Base-by-base conservation (phyloP, 2,888 invertebrate species). In the Halictus ligatus region DNA sequence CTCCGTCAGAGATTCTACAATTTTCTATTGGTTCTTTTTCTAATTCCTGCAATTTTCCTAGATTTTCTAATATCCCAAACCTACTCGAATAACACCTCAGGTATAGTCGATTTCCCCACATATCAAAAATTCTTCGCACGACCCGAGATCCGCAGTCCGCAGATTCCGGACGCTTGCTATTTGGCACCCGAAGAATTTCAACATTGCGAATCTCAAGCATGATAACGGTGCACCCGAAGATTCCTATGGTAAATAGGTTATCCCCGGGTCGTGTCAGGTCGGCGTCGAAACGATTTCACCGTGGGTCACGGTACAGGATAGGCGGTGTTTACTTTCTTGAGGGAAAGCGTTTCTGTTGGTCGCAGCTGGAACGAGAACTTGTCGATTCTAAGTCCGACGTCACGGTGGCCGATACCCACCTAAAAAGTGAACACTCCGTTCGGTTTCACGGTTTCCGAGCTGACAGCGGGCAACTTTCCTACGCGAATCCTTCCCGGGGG, bases 291-390 rank as follows among this genome's bases (percentile, higher is more conserved):
- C 67, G 67, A 67, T 67, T 67, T 67, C 67, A 67, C 67, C 67
- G 29, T 18, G 67, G 67, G 67, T 29, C 29, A 18, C 18, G 18
- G 50, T 0, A 21, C 7, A 2, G 50, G 18, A 67, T 15, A 67
- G 35, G 15, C 35, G 67, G 29, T 67, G 67, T 67, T 67, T 67
- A 67, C 67, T 67, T 67, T 67, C 67, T 29, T 29, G 67, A 67
- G 67, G 67, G 67, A 67, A 67, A 67, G 67, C 67, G 67, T 35
- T 67, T 67, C 35, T 25, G 67, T 67, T 29, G 67, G 67, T 35
- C 35, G 18, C 35, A 15, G 67, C 67, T 67, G 29, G 15, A 35
- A 29, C 13, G 67, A 35, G 35, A 67, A 35, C 15, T 35, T 3
- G 29, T 67, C 67, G 67, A 67, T 67, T 67, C 67, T 35, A 67